Evolutionary conservation across 2,113 vertebrate genomes (phyloP).

Genomic region (Paratilapia polleni): DNA sequence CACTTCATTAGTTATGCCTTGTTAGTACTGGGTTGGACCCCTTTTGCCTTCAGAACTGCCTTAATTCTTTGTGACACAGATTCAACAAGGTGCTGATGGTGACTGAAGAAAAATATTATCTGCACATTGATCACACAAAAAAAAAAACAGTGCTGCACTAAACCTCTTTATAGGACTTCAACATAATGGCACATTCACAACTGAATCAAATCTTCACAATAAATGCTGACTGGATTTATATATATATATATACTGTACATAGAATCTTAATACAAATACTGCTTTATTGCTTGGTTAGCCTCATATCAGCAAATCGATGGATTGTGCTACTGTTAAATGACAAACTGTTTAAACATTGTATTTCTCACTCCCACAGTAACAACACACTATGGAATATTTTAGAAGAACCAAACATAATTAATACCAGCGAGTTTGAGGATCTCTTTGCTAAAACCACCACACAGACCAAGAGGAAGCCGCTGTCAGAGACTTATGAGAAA

Average conservation of each 20-base stretch:
- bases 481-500: constrained; percentile 90
- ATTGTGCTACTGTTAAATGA: neutral
- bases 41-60: neutral
- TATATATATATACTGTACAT: too few species aligned
- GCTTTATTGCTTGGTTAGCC: neutral
- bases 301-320: neutral
- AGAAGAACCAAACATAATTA: constrained; percentile 88
- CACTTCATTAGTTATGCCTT: neutral
- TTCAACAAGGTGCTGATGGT: neutral
- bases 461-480: constrained; percentile 90
- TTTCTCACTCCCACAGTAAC: constrained; percentile 49
- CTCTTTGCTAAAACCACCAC: constrained; percentile 91
- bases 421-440: constrained; percentile 91
- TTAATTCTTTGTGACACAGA: neutral
- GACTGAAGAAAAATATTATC: neutral
- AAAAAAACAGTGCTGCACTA: too few species aligned
- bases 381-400: constrained; percentile 89
- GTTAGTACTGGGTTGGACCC: neutral
- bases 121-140: neutral
- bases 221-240: neutral
- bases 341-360: neutral
- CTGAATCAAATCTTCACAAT: neutral
- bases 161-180: neutral
- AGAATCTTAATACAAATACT: neutral
- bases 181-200: too few species aligned